phyloP scores from a whole-genome alignment of 2,888 invertebrate species.

The Hedychridium roseum region DNA sequence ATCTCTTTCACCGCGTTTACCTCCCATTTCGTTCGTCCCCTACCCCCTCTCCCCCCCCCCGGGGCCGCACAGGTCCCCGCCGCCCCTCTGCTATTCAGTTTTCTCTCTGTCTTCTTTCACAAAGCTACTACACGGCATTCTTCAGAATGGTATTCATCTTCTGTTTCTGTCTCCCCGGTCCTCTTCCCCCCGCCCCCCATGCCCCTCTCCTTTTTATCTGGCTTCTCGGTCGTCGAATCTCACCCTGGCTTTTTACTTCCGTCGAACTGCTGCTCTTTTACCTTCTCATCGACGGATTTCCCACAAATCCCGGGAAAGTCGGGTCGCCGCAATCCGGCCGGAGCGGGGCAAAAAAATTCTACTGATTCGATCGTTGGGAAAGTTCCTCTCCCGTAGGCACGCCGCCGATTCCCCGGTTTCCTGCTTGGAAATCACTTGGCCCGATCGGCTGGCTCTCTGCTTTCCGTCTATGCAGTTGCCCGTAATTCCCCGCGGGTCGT shows the following conservation, averaged over 20 bases:
- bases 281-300: constrained; percentile 32
- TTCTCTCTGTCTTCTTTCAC: too few species aligned
- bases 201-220: neutral
- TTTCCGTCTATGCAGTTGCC: too few species aligned
- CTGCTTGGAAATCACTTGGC: constrained; percentile 27
- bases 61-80: too few species aligned
- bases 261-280: constrained; percentile 18
- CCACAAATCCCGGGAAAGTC: constrained; percentile 30
- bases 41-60: neutral
- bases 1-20: neutral
- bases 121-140: too few species aligned
- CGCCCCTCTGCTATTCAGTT: too few species aligned
- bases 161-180: neutral
- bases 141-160: neutral
- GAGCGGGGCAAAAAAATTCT: constrained; percentile 33
- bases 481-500: too few species aligned
- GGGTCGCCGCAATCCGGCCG: constrained; percentile 25
- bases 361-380: constrained; percentile 35
- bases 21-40: neutral
- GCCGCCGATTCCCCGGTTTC: constrained; percentile 5
- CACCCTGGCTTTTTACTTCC: neutral
- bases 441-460: constrained; percentile 30
- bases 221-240: neutral
- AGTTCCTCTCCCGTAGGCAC: constrained; percentile 15
- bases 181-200: neutral